These are phyloP conservation scores for Antheraea assamensis DNA, from an alignment of 2,888 invertebrate genomes.

Conservation along the genomic window DNA sequence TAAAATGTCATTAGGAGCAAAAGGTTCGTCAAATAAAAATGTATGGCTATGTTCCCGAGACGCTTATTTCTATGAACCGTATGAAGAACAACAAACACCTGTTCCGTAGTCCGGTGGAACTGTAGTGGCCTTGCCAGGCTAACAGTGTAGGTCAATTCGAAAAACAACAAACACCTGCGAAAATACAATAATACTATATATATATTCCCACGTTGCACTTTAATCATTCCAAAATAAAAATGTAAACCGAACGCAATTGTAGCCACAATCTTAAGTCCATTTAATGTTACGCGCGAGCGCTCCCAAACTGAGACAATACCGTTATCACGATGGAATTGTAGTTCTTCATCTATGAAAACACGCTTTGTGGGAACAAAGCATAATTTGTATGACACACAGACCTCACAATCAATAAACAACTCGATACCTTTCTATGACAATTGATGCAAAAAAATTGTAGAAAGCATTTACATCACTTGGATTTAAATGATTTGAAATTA, in stretches of 20 bases:
- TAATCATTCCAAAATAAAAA: neutral
- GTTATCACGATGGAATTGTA: neutral
- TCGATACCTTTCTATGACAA: neutral
- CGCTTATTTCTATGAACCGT: neutral
- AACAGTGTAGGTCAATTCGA: too few relatives aligned
- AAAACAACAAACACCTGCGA: too few relatives aligned
- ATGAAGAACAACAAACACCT: neutral
- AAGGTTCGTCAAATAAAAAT: slow-evolving; percentile 24
- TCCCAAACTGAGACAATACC: neutral
- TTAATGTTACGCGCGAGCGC: neutral
- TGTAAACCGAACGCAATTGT: neutral
- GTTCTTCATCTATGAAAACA: neutral
- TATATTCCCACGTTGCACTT: neutral
- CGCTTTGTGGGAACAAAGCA: neutral
- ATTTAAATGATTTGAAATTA: too few relatives aligned
- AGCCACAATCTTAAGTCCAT: neutral
- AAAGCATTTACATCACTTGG: too few relatives aligned
- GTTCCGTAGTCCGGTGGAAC: too few relatives aligned
- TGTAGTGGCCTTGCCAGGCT: too few relatives aligned
- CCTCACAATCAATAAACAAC: neutral
- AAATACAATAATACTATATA: too few relatives aligned
- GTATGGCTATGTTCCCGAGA: neutral
- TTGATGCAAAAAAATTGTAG: neutral
- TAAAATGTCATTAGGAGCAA: slow-evolving; percentile 52
- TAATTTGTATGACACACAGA: neutral